A percentile compares a stretch with the other conserved stretches of the same genome.
These are phyloP conservation scores for Entelurus aequoreus DNA, from an alignment of 2,113 vertebrate genomes.

Conservation along the genomic window DNA sequence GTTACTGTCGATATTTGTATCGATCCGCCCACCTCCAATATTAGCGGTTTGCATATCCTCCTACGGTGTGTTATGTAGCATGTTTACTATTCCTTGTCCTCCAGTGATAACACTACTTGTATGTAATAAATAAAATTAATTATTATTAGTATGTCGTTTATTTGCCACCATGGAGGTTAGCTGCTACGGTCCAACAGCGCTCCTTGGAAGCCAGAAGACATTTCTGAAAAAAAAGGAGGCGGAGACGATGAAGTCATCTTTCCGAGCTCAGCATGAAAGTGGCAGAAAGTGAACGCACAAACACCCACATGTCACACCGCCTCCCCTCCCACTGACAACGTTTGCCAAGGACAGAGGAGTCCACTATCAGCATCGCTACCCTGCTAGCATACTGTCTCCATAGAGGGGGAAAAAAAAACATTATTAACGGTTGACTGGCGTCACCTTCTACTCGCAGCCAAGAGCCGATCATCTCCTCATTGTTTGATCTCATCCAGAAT, in stretches of 20 bases:
- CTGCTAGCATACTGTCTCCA: slow-evolving; percentile 41
- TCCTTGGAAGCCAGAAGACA: not conserved
- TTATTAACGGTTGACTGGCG: slow-evolving; percentile 31
- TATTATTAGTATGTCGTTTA: not conserved
- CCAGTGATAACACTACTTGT: too few relatives aligned
- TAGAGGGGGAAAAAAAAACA: slow-evolving; percentile 27
- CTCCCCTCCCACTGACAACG: slow-evolving; percentile 16
- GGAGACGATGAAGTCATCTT: slow-evolving; percentile 37
- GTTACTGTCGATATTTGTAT: too few relatives aligned
- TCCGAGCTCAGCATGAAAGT: slow-evolving; percentile 19
- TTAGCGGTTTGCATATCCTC: too few relatives aligned
- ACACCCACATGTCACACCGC: slow-evolving; percentile 9
- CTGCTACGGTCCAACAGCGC: not conserved
- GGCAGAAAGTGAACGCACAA: slow-evolving; percentile 22
- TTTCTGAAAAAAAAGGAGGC: slow-evolving; percentile 34
- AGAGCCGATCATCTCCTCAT: slow-evolving; percentile 32
- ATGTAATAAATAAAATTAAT: too few relatives aligned
- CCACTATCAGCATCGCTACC: slow-evolving; percentile 43
- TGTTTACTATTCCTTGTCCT: too few relatives aligned
- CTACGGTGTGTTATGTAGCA: too few relatives aligned
- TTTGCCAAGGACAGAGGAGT: slow-evolving; percentile 43
- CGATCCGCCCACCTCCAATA: too few relatives aligned
- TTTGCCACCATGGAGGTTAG: not conserved
- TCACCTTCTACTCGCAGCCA: slow-evolving; percentile 38
- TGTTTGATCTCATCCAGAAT: slow-evolving; percentile 35